These are phyloP conservation scores for Clitarchus hookeri DNA, from an alignment of 2,888 invertebrate genomes.

Conservation along the genomic window DNA sequence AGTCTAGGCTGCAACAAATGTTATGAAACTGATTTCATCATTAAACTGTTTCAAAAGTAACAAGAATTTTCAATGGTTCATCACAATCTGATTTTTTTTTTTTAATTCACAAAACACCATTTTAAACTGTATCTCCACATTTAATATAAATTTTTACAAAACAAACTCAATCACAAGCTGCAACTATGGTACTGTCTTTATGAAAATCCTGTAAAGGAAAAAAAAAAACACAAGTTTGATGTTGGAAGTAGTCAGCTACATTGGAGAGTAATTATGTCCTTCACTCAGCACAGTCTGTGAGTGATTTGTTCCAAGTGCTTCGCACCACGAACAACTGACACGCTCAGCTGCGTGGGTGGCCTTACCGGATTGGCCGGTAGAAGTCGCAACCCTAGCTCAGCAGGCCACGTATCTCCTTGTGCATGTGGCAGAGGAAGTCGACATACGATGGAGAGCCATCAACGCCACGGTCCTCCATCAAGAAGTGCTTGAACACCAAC, in stretches of 20 bases:
- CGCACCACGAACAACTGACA: too few relatives aligned
- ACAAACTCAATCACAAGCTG: not conserved
- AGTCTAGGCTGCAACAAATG: too few relatives aligned
- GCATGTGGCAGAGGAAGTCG: slow-evolving; percentile 98
- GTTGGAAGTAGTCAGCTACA: too few relatives aligned
- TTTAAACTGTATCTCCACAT: not conserved
- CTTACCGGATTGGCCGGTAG: not conserved
- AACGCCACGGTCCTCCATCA: slow-evolving; percentile 91
- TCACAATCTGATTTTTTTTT: not conserved
- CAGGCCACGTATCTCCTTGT: slow-evolving; percentile 94
- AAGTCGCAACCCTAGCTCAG: slow-evolving; percentile 55
- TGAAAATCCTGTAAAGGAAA: not conserved
- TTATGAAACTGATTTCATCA: too few relatives aligned
- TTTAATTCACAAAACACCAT: not conserved
- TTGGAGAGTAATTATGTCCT: too few relatives aligned
- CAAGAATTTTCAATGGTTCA: not conserved
- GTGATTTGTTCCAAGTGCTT: too few relatives aligned
- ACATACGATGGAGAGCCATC: slow-evolving; percentile 93
- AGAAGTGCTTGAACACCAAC: slow-evolving; percentile 91
- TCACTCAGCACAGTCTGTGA: too few relatives aligned
- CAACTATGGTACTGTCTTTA: not conserved
- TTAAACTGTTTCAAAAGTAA: not conserved
- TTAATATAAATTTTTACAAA: not conserved
- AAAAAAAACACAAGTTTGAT: not conserved
- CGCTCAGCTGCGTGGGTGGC: not conserved